Evolutionary conservation across 64 coral and sea anemone species (phyloP).

Genomic region (Acropora tenuis): DNA sequence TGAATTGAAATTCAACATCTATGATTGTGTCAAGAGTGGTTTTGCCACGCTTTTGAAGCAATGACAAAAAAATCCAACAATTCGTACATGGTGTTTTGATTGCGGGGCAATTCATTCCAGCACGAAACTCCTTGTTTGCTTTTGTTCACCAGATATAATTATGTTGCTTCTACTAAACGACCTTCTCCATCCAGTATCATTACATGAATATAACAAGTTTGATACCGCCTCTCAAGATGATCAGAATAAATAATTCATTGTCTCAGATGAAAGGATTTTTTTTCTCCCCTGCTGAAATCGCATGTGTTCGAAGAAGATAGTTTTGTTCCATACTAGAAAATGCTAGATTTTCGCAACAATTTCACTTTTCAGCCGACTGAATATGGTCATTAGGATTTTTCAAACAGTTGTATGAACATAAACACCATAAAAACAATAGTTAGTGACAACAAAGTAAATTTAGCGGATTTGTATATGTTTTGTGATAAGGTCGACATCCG

Average conservation of each 20-base stretch:
- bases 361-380: not conserved
- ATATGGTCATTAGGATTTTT: not conserved
- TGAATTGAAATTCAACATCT: not conserved
- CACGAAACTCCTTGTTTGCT: too few species aligned
- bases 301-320: not conserved
- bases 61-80: too few species aligned
- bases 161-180: not conserved
- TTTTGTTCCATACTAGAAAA: not conserved
- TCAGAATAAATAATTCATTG: constrained; percentile 40
- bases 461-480: not conserved
- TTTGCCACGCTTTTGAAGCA: not conserved
- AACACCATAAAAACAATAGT: not conserved
- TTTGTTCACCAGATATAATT: too few species aligned
- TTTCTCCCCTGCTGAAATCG: not conserved
- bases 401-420: not conserved
- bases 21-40: not conserved
- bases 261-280: constrained; percentile 8
- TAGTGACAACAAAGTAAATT: not conserved
- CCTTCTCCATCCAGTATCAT: not conserved
- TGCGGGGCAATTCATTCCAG: too few species aligned
- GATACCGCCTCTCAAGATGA: not conserved
- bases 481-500: not conserved
- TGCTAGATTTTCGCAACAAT: not conserved
- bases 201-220: constrained; percentile 13
- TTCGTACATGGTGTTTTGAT: too few species aligned